A percentile compares a stretch with the other conserved stretches of the same genome.
phyloP scores from a whole-genome alignment of 1,140 invertebrate genomes.

The Coboldia fuscipes region DNA sequence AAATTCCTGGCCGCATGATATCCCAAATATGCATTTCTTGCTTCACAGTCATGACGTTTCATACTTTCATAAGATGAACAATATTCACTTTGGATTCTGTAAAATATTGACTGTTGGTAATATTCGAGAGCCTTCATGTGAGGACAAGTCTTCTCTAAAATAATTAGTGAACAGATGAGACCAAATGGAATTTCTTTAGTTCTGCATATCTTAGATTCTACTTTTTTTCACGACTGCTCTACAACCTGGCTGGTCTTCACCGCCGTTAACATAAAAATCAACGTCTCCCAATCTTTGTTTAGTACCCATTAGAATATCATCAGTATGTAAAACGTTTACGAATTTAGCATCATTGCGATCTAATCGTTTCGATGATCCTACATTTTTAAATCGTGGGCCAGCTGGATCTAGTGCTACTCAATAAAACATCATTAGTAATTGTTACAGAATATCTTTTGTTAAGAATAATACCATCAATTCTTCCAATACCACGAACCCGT shows the following conservation, averaged over 20 bases:
- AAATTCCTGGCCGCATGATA: no score
- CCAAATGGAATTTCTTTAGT: no score
- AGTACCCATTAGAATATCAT: conserved; percentile 47
- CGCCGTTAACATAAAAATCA: conserved; percentile 56
- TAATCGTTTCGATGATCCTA: conserved; percentile 5
- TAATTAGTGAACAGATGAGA: no score
- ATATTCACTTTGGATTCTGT: conserved; percentile 22
- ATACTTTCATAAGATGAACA: no score
- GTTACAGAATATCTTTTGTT: no score
- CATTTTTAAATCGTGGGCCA: conserved; percentile 12
- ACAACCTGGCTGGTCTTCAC: conserved; percentile 42
- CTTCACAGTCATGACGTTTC: no score
- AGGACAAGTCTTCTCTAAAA: no score
- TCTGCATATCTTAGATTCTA: no score
- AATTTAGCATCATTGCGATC: conserved; percentile 27
- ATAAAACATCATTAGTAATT: no score
- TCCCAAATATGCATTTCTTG: no score
- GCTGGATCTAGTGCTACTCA: conserved; percentile 13
- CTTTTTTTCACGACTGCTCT: no score
- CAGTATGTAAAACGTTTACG: conserved; percentile 42
- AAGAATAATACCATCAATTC: no score
- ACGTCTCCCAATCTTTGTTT: conserved; percentile 37
- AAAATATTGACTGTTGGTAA: conserved; percentile 4
- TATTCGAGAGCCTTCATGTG: not conserved
- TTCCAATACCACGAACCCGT: conserved; percentile 5